Evolutionary conservation across 30 jellyfish, hydroid and myxozoan species (phyloP).

Genomic region (Turritopsis dohrnii): DNA sequence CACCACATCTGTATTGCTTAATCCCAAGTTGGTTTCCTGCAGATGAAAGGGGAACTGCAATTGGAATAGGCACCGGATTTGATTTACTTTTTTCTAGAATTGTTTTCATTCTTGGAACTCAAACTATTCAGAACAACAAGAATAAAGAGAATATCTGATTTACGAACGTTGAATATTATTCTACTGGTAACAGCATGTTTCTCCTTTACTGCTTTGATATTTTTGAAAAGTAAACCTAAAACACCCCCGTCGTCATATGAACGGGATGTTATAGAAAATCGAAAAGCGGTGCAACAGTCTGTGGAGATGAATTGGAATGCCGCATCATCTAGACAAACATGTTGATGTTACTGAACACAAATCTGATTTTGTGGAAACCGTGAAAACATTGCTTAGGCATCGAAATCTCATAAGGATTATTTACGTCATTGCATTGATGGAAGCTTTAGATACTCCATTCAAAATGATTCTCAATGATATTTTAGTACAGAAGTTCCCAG

Average conservation of each 20-base stretch:
- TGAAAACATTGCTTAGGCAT: slow-evolving; percentile 14
- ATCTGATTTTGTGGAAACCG: slow-evolving; percentile 18
- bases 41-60: slow-evolving; percentile 64
- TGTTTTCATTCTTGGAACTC: slow-evolving; percentile 28
- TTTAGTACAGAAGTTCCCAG: slow-evolving; percentile 19
- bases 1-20: slow-evolving; percentile 48
- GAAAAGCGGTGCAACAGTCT: too few species aligned
- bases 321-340: not conserved
- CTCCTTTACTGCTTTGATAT: slow-evolving; percentile 17
- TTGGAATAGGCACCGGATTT: slow-evolving; percentile 68
- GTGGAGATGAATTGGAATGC: too few species aligned
- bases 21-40: slow-evolving; percentile 78
- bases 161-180: slow-evolving; percentile 1
- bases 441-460: slow-evolving; percentile 16
- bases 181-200: slow-evolving; percentile 13
- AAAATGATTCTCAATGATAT: slow-evolving; percentile 8
- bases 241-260: slow-evolving; percentile 20
- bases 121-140: slow-evolving; percentile 8
- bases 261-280: not conserved
- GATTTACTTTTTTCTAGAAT: slow-evolving; percentile 42
- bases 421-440: slow-evolving; percentile 16
- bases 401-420: not conserved
- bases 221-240: slow-evolving; percentile 17
- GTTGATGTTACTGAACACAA: not conserved
- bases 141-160: not conserved